Evolutionary conservation across 53 echinoderm and acorn worm genomes (phyloP).

Genomic region (Zoroaster sp.): DNA sequence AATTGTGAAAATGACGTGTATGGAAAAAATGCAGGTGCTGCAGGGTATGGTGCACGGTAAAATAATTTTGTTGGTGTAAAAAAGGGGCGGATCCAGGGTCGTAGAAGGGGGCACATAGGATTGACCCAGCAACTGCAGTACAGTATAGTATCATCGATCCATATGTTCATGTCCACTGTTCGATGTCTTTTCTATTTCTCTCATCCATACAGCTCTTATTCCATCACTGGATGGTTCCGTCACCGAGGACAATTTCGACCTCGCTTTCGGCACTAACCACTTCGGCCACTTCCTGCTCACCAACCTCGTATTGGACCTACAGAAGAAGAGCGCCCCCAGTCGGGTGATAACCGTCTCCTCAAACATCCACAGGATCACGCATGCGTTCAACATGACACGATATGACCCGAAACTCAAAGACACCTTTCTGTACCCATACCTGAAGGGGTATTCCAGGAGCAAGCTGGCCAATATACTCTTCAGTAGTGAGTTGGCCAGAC

Average conservation of each 20-base stretch:
- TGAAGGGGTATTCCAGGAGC: constrained; percentile 64
- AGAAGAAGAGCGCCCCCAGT: constrained; percentile 79
- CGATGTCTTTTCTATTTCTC: background rate
- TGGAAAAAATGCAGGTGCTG: no score
- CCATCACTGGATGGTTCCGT: background rate
- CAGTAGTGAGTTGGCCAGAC: constrained; percentile 66
- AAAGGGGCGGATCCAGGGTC: no score
- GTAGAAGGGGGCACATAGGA: no score
- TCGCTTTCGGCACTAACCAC: constrained; percentile 79
- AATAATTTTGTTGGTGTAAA: no score
- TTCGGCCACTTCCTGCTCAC: constrained; percentile 86
- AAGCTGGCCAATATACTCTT: constrained; percentile 90
- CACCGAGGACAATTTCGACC: constrained; percentile 75
- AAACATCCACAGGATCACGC: constrained; percentile 8
- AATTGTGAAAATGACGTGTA: no score
- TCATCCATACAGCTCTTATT: background rate
- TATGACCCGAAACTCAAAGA: background rate
- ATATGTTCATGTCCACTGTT: no score
- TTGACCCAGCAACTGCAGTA: no score
- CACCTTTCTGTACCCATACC: constrained; percentile 32
- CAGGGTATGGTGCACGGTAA: no score
- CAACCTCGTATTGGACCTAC: constrained; percentile 70
- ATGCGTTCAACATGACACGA: constrained; percentile 18
- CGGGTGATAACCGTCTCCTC: constrained; percentile 88
- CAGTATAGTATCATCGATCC: no score